Evolutionary conservation across 2,888 invertebrate species (phyloP).

Genomic region (Phaonia tiefii): DNA sequence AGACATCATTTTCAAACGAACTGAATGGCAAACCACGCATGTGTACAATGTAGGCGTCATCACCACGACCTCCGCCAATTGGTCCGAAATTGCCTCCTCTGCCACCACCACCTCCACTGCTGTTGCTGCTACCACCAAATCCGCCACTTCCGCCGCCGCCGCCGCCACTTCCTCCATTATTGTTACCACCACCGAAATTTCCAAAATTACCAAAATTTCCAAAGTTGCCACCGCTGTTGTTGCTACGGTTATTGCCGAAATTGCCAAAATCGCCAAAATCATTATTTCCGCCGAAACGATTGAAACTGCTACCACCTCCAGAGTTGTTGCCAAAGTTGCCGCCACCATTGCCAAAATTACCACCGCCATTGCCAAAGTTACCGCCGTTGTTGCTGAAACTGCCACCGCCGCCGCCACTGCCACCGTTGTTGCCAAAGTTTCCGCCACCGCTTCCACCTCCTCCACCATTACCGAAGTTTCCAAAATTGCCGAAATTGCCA

Average conservation of each 20-base stretch:
- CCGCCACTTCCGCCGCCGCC: conserved; percentile 73
- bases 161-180: conserved; percentile 63
- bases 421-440: conserved; percentile 45
- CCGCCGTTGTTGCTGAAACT: conserved; percentile 59
- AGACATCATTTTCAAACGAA: conserved; percentile 79
- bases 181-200: conserved; percentile 66
- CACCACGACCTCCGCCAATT: conserved; percentile 74
- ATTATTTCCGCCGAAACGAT: conserved; percentile 70
- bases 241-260: conserved; percentile 75
- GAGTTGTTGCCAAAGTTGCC: conserved; percentile 65
- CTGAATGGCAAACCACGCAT: conserved; percentile 80
- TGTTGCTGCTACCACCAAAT: conserved; percentile 74
- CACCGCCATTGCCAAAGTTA: conserved; percentile 66
- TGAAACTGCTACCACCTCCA: conserved; percentile 68
- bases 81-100: conserved; percentile 71
- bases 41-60: conserved; percentile 77
- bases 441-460: conserved; percentile 20
- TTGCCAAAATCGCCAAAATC: conserved; percentile 78
- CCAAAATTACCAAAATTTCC: conserved; percentile 65
- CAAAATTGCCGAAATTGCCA: conserved; percentile 61
- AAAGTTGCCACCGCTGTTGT: conserved; percentile 63
- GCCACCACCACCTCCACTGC: conserved; percentile 59
- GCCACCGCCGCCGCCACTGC: conserved; percentile 68
- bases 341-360: conserved; percentile 71
- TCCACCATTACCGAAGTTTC: conserved; percentile 39